phyloP scores from a whole-genome alignment of 2,888 invertebrate species.

The Apomyelois bistriatella region DNA sequence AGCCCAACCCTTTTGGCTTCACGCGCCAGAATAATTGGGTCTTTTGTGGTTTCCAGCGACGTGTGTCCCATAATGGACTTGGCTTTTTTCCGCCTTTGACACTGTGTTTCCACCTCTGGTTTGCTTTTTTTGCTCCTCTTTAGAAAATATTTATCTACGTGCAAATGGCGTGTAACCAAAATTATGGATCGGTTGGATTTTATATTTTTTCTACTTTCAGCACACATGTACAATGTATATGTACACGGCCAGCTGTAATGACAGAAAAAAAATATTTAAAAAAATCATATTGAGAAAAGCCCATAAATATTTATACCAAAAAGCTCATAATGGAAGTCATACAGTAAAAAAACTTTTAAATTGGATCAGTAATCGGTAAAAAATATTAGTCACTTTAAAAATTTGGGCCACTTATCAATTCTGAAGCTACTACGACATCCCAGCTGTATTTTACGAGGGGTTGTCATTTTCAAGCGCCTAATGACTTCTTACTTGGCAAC shows the following conservation, averaged over 20 bases:
- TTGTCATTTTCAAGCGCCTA: slow-evolving; percentile 43
- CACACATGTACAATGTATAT: too few relatives aligned
- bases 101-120: slow-evolving; percentile 39
- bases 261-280: neutral
- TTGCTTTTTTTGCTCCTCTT: slow-evolving; percentile 21
- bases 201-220: neutral
- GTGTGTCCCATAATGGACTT: slow-evolving; percentile 59
- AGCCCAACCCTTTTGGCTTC: slow-evolving; percentile 62
- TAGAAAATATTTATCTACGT: slow-evolving; percentile 36
- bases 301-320: too few relatives aligned
- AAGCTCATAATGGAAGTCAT: neutral
- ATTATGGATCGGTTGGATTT: neutral
- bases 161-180: neutral
- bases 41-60: slow-evolving; percentile 66
- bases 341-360: neutral
- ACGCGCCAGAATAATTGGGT: slow-evolving; percentile 66
- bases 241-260: too few relatives aligned
- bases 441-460: slow-evolving; percentile 26
- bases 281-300: neutral
- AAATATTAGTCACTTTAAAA: neutral
- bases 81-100: slow-evolving; percentile 55
- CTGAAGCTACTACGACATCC: slow-evolving; percentile 21
- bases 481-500: slow-evolving; percentile 46
- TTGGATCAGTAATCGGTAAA: neutral
- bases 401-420: slow-evolving; percentile 27